Percentiles rank a stretch among this genome's conserved stretches.
phyloP scores from a whole-genome alignment of 2,888 invertebrate genomes.

The Chalcosyrphus nemorum region DNA sequence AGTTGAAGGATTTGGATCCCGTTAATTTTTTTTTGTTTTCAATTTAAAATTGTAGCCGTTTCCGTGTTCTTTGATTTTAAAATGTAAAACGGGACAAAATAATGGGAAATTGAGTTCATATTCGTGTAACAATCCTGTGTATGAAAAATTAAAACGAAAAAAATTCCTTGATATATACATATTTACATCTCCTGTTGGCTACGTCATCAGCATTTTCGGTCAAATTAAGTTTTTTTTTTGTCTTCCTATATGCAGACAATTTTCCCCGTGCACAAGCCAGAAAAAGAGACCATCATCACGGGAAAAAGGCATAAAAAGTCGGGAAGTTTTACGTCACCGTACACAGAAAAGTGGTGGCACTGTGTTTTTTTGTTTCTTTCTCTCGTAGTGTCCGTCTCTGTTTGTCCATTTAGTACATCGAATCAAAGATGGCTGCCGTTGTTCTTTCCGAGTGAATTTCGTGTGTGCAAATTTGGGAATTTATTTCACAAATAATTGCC shows the following conservation, averaged over 20 bases:
- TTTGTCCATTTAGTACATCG: constrained; percentile 63
- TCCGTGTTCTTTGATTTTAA: background rate
- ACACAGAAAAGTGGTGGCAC: constrained; percentile 6
- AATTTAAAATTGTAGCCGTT: constrained; percentile 7
- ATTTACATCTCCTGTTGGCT: constrained; percentile 18
- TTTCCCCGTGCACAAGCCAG: constrained; percentile 35
- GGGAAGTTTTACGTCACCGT: constrained; percentile 59
- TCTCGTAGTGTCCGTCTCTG: constrained; percentile 47
- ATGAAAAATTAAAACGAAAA: background rate
- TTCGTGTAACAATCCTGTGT: background rate
- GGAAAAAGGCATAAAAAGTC: constrained; percentile 34
- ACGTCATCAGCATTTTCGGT: constrained; percentile 54
- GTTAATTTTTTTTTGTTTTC: constrained; percentile 29
- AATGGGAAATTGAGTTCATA: background rate
- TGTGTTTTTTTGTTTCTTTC: background rate
- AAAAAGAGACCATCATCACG: constrained; percentile 44
- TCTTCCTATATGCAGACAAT: constrained; percentile 23
- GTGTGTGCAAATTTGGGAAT: constrained; percentile 72
- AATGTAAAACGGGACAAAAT: background rate
- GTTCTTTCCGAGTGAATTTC: constrained; percentile 68
- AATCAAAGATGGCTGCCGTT: constrained; percentile 72
- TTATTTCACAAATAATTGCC: constrained; percentile 64
- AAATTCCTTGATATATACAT: background rate
- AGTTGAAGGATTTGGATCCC: constrained; percentile 48
- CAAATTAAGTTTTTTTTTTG: no score